Conservation (phyloP, 1,140 invertebrate genomes). For the Chelonus insularis region DNA sequence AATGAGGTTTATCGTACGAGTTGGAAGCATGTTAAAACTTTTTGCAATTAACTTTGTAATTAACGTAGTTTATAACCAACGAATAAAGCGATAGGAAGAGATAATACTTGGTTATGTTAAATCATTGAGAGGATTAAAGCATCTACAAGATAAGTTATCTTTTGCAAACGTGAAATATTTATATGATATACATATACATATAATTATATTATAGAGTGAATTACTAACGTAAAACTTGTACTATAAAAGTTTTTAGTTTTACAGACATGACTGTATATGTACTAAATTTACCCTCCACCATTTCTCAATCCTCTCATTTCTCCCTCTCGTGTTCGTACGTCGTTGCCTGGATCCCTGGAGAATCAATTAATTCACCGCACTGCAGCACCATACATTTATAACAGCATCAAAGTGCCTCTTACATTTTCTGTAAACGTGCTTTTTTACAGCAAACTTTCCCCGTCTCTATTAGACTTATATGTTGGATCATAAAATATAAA, state of each 20-base stretch:
- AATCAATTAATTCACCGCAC: conserved; percentile 34
- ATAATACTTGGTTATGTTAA: conserved; percentile 19
- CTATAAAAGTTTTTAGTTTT: too few species aligned
- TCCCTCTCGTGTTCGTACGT: conserved; percentile 10
- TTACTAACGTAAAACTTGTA: too few species aligned
- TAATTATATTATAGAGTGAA: too few species aligned
- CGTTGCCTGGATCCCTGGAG: conserved; percentile 3
- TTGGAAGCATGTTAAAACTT: conserved; percentile 24
- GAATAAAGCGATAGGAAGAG: conserved; percentile 15
- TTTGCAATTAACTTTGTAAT: conserved; percentile 30
- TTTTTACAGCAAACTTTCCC: background rate
- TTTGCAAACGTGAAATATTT: conserved; percentile 1
- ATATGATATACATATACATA: background rate
- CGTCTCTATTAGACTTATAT: background rate
- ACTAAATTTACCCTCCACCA: background rate
- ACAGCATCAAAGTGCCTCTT: background rate
- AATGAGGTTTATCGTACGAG: conserved; percentile 15
- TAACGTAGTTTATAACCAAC: conserved; percentile 19
- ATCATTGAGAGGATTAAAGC: conserved; percentile 8
- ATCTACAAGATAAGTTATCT: background rate
- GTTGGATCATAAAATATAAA: conserved; percentile 38
- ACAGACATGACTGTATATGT: too few species aligned
- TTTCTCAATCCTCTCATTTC: background rate
- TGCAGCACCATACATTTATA: conserved; percentile 1
- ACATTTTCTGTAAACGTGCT: background rate